Conservation (phyloP, 2,888 invertebrate genomes). For the Agrotis segetum region DNA sequence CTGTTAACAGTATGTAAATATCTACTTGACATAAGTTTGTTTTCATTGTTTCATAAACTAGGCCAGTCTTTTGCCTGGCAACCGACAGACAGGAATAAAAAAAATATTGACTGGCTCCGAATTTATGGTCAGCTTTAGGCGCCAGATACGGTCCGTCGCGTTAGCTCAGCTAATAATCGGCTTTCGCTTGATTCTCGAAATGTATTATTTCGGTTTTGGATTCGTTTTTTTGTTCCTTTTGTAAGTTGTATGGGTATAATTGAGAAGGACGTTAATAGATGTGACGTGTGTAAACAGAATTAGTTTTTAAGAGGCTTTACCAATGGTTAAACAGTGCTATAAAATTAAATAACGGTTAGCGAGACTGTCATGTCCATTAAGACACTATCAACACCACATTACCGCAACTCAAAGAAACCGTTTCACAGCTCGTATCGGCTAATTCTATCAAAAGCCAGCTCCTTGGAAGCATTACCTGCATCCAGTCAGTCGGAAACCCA, state of each 20-base stretch:
- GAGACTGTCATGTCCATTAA: slow-evolving; percentile 33
- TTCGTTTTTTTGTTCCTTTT: slow-evolving; percentile 36
- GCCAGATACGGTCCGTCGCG: slow-evolving; percentile 57
- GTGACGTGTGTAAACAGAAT: slow-evolving; percentile 4
- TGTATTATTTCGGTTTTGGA: slow-evolving; percentile 26
- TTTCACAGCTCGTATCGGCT: slow-evolving; percentile 45
- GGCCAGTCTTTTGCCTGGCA: slow-evolving; percentile 59
- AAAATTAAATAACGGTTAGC: slow-evolving; percentile 5
- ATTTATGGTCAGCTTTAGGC: slow-evolving; percentile 54
- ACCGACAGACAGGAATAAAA: slow-evolving; percentile 58
- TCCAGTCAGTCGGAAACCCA: slow-evolving; percentile 68
- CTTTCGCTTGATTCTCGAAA: slow-evolving; percentile 48
- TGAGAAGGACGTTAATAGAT: slow-evolving; percentile 11
- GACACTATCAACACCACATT: slow-evolving; percentile 43
- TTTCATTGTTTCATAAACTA: slow-evolving; percentile 64
- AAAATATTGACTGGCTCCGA: slow-evolving; percentile 54
- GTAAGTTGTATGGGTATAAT: slow-evolving; percentile 22
- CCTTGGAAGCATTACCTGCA: slow-evolving; percentile 60
- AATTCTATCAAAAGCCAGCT: slow-evolving; percentile 56
- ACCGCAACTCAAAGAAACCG: slow-evolving; percentile 51
- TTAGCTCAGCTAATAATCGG: slow-evolving; percentile 49
- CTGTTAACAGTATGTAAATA: slow-evolving; percentile 66
- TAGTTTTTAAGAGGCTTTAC: background rate
- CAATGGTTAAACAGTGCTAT: background rate
- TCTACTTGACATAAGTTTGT: slow-evolving; percentile 73